Conservation (phyloP, 2,888 invertebrate genomes). For the Pollenia amentaria region DNA sequence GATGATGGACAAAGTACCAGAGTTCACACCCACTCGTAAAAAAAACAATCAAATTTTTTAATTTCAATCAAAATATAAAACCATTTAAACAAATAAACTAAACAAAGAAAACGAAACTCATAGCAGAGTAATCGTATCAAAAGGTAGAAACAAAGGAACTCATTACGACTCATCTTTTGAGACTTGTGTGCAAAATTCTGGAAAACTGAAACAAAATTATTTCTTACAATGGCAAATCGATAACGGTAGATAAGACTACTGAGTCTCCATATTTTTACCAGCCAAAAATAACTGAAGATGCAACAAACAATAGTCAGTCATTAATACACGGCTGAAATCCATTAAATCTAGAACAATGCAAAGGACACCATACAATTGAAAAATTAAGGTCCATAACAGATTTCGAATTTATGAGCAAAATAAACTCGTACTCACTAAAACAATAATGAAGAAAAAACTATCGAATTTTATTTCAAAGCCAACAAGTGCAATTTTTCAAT, state of each 20-base stretch:
- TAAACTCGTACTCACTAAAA: background rate
- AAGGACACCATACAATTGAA: conserved; percentile 29
- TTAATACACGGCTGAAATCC: conserved; percentile 57
- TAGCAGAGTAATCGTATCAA: conserved; percentile 45
- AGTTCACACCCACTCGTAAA: conserved; percentile 65
- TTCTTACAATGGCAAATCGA: conserved; percentile 7
- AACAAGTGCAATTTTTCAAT: conserved; percentile 69
- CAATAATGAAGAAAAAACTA: background rate
- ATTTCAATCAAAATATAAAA: conserved; percentile 67
- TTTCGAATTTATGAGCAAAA: conserved; percentile 73
- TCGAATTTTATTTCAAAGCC: conserved; percentile 33
- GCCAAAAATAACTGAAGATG: background rate
- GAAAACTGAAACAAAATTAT: conserved; percentile 24
- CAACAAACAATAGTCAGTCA: conserved; percentile 39
- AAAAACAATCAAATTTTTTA: conserved; percentile 55
- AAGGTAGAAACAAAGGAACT: background rate
- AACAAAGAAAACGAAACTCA: conserved; percentile 30
- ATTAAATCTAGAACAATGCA: conserved; percentile 62
- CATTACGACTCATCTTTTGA: conserved; percentile 38
- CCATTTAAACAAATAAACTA: conserved; percentile 28
- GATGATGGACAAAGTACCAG: conserved; percentile 71
- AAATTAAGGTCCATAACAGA: conserved; percentile 66
- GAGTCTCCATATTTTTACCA: background rate
- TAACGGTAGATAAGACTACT: conserved; percentile 63
- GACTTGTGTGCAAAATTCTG: conserved; percentile 58